Conservation (phyloP, 2,113 vertebrate genomes). For the Urocolius indicus region DNA sequence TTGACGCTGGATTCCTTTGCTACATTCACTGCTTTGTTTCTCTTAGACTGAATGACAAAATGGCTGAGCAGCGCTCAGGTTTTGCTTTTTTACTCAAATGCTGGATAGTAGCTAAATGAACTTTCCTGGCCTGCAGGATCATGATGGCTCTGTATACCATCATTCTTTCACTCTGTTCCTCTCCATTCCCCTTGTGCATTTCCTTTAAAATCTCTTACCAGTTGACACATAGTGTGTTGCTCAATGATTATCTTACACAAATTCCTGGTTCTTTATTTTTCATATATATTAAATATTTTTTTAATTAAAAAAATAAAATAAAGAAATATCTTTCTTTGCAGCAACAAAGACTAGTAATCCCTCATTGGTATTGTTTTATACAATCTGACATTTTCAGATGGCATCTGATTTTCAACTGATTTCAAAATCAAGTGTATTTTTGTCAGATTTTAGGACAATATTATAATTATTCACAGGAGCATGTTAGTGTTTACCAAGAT, state of each 20-base stretch:
- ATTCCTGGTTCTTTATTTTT: neutral
- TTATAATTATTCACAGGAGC: neutral
- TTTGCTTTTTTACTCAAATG: neutral
- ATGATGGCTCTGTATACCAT: neutral
- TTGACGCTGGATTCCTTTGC: neutral
- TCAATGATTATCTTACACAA: fast-evolving
- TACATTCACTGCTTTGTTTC: neutral
- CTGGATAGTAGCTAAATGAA: neutral
- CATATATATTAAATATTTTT: neutral
- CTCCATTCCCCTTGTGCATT: neutral
- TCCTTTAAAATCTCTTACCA: neutral
- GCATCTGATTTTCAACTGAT: neutral
- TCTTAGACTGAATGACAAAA: neutral
- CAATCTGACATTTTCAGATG: neutral
- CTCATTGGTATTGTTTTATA: neutral
- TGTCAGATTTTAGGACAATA: neutral
- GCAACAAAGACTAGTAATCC: neutral
- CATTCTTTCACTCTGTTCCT: neutral
- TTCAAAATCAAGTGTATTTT: neutral
- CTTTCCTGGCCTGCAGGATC: neutral
- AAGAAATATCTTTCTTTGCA: neutral
- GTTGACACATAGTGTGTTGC: fast-evolving
- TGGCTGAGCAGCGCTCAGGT: neutral
- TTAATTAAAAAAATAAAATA: neutral
- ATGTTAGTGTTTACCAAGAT: neutral